Evolutionary conservation across 2,888 invertebrate species (phyloP).

Genomic region (Trachelus iudaicus): DNA sequence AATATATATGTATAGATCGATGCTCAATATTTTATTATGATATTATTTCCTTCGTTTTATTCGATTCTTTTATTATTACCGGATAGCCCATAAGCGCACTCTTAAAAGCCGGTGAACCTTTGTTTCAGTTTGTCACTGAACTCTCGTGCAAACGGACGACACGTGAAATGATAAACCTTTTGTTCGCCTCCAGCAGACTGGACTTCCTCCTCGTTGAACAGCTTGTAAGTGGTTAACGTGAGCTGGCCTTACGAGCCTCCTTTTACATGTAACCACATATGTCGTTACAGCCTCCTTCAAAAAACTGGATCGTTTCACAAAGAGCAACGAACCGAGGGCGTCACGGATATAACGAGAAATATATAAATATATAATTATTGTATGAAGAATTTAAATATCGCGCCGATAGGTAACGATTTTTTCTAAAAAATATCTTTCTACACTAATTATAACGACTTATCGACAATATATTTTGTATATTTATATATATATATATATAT

Average conservation of each 20-base stretch:
- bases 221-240: constrained; percentile 4
- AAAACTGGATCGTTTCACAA: not conserved
- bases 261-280: not conserved
- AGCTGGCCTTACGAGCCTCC: not conserved
- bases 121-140: not conserved
- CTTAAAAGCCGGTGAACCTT: not conserved
- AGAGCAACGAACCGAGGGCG: not conserved
- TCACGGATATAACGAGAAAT: not conserved
- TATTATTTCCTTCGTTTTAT: not conserved
- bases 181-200: constrained; percentile 45
- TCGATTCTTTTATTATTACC: not conserved
- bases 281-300: not conserved
- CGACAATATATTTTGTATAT: too few species aligned
- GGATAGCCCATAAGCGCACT: not conserved
- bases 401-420: too few species aligned
- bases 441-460: too few species aligned
- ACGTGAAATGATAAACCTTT: constrained; percentile 37
- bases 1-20: not conserved
- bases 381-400: too few species aligned
- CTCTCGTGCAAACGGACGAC: constrained; percentile 20
- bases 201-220: constrained; percentile 32
- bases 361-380: not conserved
- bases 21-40: not conserved
- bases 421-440: too few species aligned
- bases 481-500: too few species aligned